These are phyloP conservation scores for Vicugna pacos DNA, from an alignment of 2,113 vertebrate genomes.

Conservation along the genomic window DNA sequence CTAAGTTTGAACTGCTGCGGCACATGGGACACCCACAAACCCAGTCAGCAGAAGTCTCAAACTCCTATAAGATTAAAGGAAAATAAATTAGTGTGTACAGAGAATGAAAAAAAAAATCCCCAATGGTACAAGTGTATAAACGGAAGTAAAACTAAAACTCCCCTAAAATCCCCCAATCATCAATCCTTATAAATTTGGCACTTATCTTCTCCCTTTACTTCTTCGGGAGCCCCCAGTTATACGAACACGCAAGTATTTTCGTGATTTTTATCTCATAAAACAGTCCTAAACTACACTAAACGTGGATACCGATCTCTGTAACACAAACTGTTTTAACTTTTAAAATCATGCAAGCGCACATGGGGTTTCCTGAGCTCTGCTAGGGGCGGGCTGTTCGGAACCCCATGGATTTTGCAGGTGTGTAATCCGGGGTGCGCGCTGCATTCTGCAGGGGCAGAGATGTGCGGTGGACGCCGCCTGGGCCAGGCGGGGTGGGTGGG, in stretches of 20 bases:
- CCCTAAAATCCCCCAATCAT: slow-evolving; percentile 82
- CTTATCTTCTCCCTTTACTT: slow-evolving; percentile 31
- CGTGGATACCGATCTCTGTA: not conserved
- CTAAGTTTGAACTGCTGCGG: slow-evolving; percentile 79
- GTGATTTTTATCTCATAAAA: slow-evolving; percentile 7
- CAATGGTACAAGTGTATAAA: slow-evolving; percentile 75
- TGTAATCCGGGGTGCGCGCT: not conserved
- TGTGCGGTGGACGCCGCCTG: not conserved
- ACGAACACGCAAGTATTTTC: not conserved
- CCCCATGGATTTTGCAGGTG: slow-evolving; percentile 32
- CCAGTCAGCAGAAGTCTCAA: slow-evolving; percentile 75
- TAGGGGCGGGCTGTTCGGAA: not conserved
- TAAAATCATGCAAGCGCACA: not conserved
- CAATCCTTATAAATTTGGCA: slow-evolving; percentile 80
- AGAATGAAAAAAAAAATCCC: slow-evolving; percentile 86
- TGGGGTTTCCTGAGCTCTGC: slow-evolving; percentile 19
- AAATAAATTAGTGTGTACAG: slow-evolving; percentile 79
- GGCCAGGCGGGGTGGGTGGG: slow-evolving; percentile 44
- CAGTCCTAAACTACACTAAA: not conserved
- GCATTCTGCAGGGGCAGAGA: not conserved
- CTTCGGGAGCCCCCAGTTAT: not conserved
- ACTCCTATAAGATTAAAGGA: slow-evolving; percentile 82
- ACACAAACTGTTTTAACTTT: slow-evolving; percentile 11
- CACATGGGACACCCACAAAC: slow-evolving; percentile 82
- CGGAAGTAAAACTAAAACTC: slow-evolving; percentile 82